phyloP scores from a whole-genome alignment of 2,113 vertebrate species.

The Cyanistes caeruleus region DNA sequence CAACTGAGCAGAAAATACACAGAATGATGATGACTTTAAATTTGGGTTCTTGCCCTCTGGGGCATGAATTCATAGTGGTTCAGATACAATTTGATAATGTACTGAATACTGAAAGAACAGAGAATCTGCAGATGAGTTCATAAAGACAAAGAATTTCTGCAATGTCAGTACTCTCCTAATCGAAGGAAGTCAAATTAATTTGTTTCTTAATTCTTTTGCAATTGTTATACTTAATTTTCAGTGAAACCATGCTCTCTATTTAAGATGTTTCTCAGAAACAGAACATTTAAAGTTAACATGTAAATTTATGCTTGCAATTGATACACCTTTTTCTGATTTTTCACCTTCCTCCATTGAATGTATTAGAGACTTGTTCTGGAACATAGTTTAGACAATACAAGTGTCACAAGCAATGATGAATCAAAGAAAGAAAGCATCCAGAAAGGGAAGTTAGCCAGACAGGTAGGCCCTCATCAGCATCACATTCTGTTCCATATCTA shows the following conservation, averaged over 20 bases:
- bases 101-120: not conserved
- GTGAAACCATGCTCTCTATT: not conserved
- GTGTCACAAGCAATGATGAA: constrained; percentile 73
- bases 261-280: not conserved
- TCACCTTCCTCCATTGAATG: constrained; percentile 36
- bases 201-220: not conserved
- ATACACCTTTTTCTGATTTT: not conserved
- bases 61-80: constrained; percentile 57
- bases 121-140: constrained; percentile 6
- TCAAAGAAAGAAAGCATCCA: constrained; percentile 61
- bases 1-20: constrained; percentile 52
- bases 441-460: constrained; percentile 68
- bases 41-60: constrained; percentile 57
- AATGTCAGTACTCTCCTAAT: not conserved
- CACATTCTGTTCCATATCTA: constrained; percentile 22
- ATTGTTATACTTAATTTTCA: not conserved
- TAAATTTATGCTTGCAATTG: not conserved
- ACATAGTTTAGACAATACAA: constrained; percentile 58
- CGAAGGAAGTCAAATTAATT: not conserved
- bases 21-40: constrained; percentile 58
- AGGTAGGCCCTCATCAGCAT: constrained; percentile 69
- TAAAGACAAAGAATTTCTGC: not conserved
- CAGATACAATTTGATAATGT: constrained; percentile 20
- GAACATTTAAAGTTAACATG: not conserved
- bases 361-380: constrained; percentile 61